Conservation (phyloP, 2,113 vertebrate genomes). For the Acrocephalus kingi region DNA sequence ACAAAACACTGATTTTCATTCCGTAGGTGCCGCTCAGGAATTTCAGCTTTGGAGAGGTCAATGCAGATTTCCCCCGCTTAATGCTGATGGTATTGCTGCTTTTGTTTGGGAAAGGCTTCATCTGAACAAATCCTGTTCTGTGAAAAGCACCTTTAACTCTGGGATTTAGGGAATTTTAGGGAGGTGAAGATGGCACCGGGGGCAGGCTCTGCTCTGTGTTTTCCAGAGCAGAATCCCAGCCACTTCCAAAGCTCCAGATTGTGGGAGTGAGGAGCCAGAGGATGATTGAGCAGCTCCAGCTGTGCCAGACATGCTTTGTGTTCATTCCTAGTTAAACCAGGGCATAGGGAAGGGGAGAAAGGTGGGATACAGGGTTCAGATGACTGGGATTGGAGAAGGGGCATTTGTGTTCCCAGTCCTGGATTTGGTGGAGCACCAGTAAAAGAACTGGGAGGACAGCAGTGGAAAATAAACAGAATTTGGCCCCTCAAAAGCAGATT, state of each 20-base stretch:
- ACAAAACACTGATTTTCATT: background rate
- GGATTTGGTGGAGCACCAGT: background rate
- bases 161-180: background rate
- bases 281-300: background rate
- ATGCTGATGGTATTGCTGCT: fast-evolving
- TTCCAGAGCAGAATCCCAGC: background rate
- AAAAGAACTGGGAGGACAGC: background rate
- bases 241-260: background rate
- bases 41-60: background rate
- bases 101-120: background rate
- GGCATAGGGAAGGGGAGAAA: background rate
- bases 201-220: background rate
- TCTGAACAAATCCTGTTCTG: background rate
- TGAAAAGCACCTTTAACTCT: background rate
- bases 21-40: background rate
- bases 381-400: background rate
- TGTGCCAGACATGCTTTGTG: background rate
- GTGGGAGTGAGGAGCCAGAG: background rate
- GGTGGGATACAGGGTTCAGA: background rate
- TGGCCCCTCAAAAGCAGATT: background rate
- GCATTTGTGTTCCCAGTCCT: background rate
- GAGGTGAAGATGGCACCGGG: background rate
- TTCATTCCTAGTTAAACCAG: background rate
- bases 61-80: background rate
- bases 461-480: background rate